phyloP scores from a whole-genome alignment of 2,797 vertebrate species.

The Tarsius wallacei region DNA sequence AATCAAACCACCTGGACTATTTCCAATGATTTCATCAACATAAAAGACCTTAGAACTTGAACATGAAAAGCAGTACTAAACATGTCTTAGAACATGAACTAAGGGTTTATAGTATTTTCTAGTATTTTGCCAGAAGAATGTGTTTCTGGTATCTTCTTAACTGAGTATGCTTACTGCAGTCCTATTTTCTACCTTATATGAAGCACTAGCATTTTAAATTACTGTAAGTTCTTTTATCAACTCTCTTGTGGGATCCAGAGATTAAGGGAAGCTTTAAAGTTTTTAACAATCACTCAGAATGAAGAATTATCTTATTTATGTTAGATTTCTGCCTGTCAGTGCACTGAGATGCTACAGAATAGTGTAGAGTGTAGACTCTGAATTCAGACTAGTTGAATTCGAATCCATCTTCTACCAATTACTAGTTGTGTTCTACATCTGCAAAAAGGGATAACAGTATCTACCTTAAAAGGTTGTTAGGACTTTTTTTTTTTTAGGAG shows the following conservation, averaged over 20 bases:
- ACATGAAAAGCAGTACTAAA: not conserved
- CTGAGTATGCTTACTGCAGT: not conserved
- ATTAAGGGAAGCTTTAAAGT: conserved; percentile 50
- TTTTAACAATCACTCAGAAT: conserved; percentile 20
- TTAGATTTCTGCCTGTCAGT: not conserved
- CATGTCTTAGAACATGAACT: not conserved
- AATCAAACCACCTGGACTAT: not conserved
- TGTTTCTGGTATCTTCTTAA: conserved; percentile 42
- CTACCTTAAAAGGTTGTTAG: not conserved
- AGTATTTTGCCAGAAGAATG: not conserved
- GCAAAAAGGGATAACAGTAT: not conserved
- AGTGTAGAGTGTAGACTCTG: not conserved
- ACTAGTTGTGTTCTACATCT: not conserved
- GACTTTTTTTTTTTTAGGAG: not conserved
- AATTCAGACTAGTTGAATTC: not conserved
- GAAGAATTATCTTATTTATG: conserved; percentile 28
- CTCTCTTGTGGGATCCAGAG: conserved; percentile 25
- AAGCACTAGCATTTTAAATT: conserved; percentile 46
- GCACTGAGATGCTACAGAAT: not conserved
- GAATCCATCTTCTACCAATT: not conserved
- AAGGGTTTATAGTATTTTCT: not conserved
- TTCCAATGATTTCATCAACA: conserved; percentile 29
- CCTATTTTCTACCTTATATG: conserved; percentile 30
- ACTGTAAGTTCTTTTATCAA: conserved; percentile 26
- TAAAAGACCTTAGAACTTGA: conserved; percentile 48